phyloP scores from a whole-genome alignment of 2,113 vertebrate genomes.

The Coryphaenoides rupestris region DNA sequence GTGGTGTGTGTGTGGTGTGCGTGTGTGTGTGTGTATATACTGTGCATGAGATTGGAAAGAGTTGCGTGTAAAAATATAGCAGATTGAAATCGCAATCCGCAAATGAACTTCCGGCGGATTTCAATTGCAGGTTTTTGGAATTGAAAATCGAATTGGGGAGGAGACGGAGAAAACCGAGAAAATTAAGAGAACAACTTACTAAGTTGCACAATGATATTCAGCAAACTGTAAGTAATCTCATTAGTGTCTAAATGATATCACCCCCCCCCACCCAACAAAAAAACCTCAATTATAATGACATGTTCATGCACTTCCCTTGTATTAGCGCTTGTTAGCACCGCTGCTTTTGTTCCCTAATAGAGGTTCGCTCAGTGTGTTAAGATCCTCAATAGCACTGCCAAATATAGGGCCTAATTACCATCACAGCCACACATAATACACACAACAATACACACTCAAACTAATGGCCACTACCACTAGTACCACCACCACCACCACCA shows the following conservation, averaged over 20 bases:
- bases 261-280: neutral
- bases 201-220: constrained; percentile 45
- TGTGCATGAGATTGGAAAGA: neutral
- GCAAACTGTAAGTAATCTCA: constrained; percentile 55
- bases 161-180: constrained; percentile 27
- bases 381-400: neutral
- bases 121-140: constrained; percentile 44
- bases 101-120: neutral
- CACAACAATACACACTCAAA: neutral
- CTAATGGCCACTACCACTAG: no score
- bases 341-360: constrained; percentile 4
- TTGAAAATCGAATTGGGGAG: constrained; percentile 41
- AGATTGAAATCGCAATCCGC: no score
- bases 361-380: neutral
- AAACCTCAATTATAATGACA: neutral
- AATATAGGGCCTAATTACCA: neutral
- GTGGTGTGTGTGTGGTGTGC: no score
- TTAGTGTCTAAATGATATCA: neutral
- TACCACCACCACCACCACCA: no score
- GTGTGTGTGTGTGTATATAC: no score
- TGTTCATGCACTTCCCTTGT: neutral
- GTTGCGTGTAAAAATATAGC: neutral
- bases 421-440: constrained; percentile 1
- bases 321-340: neutral
- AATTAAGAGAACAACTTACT: constrained; percentile 28